Base-by-base conservation (phyloP, 2,888 invertebrate genomes). In the Caenorhabditis sp. region DNA sequence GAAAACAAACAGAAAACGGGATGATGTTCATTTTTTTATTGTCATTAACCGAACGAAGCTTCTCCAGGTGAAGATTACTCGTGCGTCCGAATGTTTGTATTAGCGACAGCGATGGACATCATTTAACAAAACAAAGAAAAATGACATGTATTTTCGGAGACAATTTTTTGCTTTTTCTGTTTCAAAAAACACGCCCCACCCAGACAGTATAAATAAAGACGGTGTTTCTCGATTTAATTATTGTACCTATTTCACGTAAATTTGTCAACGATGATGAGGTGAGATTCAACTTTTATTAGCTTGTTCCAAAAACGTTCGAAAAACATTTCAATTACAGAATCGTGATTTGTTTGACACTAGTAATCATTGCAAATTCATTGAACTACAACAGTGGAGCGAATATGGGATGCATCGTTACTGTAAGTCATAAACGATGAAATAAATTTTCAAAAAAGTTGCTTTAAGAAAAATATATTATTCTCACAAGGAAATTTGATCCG, bases 401-500 rank as follows among this genome's bases (percentile, higher is more conserved):
- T 12, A 43, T 70, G 1, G 78, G 77, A 12, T 81, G 81, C 54
- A 73, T 81, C 51, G 81, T 81, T 50, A 81, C 81, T 43, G 81
- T 81, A 64, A 37, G 58, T 50, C 14, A n/a, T n/a, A 1, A 37
- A 27, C 26, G 3, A 43, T 6, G 17, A 55, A 31, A 31, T 43
- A 14, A 61, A 53, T 27, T 58, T 21, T 53, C 6, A 43, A 36
- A 36, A 24, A 26, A 37, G 14, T 19, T 21, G 55, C 63, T 66
- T 81, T 55, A 59, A 84, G 84, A 84, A 81, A 58, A 84, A 81
- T 31, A 70, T 82, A 49, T 65, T 86, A 6, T 86, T 78, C 68
- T 86, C 86, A 14, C 80, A 84, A 61, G 86, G 86, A 17, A 84
- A 84, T 54, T 79, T 76, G 51, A 85, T 86, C 55, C 79, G 86